Evolutionary conservation across 2,888 invertebrate genomes (phyloP), one percentile per base, ranked within the genome.

Genomic region (Acanthosoma haemorrhoidale): DNA sequence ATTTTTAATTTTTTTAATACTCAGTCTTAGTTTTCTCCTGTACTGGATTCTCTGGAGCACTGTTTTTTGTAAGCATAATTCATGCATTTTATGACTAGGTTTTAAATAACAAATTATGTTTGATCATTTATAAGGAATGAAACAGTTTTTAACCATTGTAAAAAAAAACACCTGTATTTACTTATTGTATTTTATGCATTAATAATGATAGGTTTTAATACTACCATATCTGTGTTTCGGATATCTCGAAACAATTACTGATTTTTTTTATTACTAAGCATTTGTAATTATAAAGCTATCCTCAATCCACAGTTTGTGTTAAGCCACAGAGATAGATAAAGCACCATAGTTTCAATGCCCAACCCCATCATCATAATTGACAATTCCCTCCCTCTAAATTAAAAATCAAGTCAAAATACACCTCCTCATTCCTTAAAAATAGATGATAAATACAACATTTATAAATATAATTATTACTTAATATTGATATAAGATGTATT

Each of bases 21-120:
- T 70, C 70, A 70, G 70, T 70, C 70, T 70, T 67, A 41, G 59
- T 66, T 64, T 70, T 70, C 70, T 70, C 70, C 70, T 70, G 66
- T 70, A 39, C 32, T 51, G 38, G 57, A 58, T 57, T 58, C n/a
- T 36, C 38, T 70, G 39, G 60, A 39, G 38, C 57, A 18, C 21
- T 68, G 29, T 51, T 21, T 57, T 34, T 39, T 39, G 18, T 31
- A 51, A 58, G 15, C 16, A 68, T 38, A 36, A 68, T 18, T 21
- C 32, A n/a, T n/a, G 13, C 57, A 25, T 18, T 32, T 16, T 25
- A 15, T 66, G 59, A 59, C 15, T 9, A 43, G 15, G 8, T 43
- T 64, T 64, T 36, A n/a, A 66, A 31, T 51, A 51, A 51, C 29
- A 29, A 25, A 51, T 51, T 51, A 51, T 51, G n/a, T 21, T 43